Evolutionary conservation across 2,113 vertebrate genomes (phyloP).

Genomic region (Alethe diademata): DNA sequence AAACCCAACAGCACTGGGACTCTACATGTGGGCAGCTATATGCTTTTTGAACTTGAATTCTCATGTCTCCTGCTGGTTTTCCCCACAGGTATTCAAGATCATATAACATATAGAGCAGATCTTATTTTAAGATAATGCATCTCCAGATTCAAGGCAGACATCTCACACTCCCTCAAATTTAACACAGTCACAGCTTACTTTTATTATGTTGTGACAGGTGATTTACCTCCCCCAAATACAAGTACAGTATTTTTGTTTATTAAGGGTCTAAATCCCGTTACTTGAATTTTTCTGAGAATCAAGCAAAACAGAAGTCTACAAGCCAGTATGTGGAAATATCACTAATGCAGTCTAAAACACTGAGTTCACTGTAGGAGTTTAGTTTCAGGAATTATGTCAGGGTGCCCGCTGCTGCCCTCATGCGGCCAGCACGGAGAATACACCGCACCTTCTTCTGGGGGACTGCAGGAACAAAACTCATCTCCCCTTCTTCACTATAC

Average conservation of each 20-base stretch:
- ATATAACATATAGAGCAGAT: not conserved
- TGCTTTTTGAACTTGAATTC: not conserved
- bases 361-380: fast-evolving
- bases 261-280: not conserved
- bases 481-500: fast-evolving
- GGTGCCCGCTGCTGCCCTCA: not conserved
- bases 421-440: not conserved
- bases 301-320: not conserved
- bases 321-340: not conserved
- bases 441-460: fast-evolving
- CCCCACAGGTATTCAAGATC: not conserved
- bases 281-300: not conserved
- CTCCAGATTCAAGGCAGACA: not conserved
- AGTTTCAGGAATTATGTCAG: not conserved
- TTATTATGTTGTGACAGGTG: not conserved
- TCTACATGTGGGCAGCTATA: not conserved
- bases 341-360: not conserved
- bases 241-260: not conserved
- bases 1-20: not conserved
- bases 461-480: not conserved
- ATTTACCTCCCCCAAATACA: not conserved
- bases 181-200: not conserved
- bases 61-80: not conserved
- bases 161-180: not conserved
- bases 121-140: not conserved